Conservation (phyloP, 2,797 vertebrate species). For the Anguilla marmorata region DNA sequence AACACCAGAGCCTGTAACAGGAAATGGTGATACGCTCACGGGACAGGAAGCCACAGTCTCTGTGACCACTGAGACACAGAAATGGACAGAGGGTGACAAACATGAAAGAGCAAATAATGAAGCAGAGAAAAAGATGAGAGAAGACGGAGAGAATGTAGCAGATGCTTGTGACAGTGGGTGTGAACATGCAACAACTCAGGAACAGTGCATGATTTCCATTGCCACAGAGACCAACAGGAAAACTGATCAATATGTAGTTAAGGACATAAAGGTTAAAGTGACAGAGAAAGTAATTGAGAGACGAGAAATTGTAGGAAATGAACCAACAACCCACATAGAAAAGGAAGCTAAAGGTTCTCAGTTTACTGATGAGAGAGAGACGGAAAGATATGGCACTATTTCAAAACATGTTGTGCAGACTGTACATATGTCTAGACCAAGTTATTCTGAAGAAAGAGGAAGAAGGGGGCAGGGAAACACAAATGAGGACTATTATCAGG, state of each 20-base stretch:
- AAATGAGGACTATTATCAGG: not conserved
- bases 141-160: constrained; percentile 21
- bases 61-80: not conserved
- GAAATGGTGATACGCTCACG: constrained; percentile 20
- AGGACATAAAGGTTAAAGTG: constrained; percentile 20
- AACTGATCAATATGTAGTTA: not conserved
- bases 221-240: constrained; percentile 33
- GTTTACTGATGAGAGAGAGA: not conserved
- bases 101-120: constrained; percentile 21
- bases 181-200: constrained; percentile 41
- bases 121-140: not conserved
- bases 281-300: not conserved
- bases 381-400: not conserved
- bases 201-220: constrained; percentile 19
- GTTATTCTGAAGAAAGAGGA: not conserved
- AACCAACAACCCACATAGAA: not conserved
- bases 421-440: not conserved
- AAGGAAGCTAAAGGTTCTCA: not conserved
- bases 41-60: constrained; percentile 26
- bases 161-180: constrained; percentile 29
- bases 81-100: not conserved
- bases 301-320: not conserved
- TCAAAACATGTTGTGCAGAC: not conserved
- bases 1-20: constrained; percentile 48
- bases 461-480: not conserved